Base-by-base conservation (phyloP, 1,140 invertebrate genomes). In the Hyphantria cunea region DNA sequence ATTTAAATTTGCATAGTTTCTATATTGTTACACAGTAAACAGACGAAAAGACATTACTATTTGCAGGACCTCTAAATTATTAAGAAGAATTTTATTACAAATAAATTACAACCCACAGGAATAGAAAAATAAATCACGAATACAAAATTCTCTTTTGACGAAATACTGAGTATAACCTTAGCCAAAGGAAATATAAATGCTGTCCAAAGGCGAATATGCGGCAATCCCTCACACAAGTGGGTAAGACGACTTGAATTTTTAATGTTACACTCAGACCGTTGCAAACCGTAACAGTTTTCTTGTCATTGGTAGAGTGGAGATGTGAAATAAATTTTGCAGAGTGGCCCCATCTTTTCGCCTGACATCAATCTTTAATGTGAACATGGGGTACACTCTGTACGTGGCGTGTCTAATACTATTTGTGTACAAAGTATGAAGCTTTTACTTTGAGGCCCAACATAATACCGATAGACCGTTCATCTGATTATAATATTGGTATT, bases 281-380 rank as follows among this genome's bases (percentile, higher is more conserved):
- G 87, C 85, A 90, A 87, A 86, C 88, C 88, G 88, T 90, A 89
- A 90, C 88, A 90, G 88, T 89, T 90, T 89, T 88, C 88, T 89
- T 90, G 88, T 90, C 88, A 86, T 89, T 90, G 83, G 79, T 78
- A 64, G 79, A 87, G 85, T 80, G 82, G 84, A 89, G 82, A 89
- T 90, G 88, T 84, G 86, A 87, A 72, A 89, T 90, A 90, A 90
- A 90, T 90, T 89, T 90, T 90, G 88, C 81, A 88, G 85, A 90
- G 88, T 90, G 82, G 88, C 88, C 86, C 88, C 86, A 90, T 90
- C 86, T 88, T 90, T 88, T 88, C 84, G 88, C 82, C 83, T 89
- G 75, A 80, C 84, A 88, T 90, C 74, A 86, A 90, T 88, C 72
- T 86, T 90, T 90, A 81, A 90, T 89, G 82, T 53, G 75, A 79